A percentile compares a stretch with the other conserved stretches of the same genome.
Conservation (phyloP, 2,113 vertebrate species). For the Phyllopteryx taeniolatus region DNA sequence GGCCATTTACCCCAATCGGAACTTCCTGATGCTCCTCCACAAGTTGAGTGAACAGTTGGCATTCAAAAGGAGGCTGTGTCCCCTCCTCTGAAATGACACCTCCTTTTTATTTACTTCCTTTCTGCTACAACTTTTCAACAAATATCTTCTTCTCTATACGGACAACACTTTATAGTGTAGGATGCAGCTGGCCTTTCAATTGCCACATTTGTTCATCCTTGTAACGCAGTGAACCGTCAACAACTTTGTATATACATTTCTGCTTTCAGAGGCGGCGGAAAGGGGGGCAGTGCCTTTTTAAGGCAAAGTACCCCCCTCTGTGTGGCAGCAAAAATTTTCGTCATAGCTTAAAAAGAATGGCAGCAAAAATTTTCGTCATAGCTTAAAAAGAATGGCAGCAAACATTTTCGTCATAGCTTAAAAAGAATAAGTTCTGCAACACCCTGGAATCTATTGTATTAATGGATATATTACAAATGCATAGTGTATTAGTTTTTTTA, state of each 20-base stretch:
- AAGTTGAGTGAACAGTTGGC: conserved; percentile 73
- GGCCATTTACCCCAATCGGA: conserved; percentile 80
- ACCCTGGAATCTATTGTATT: not conserved
- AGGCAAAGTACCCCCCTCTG: too few species aligned
- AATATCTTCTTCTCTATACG: not conserved
- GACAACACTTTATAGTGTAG: not conserved
- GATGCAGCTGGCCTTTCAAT: not conserved
- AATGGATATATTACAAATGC: not conserved
- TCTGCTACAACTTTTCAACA: not conserved
- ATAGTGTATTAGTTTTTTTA: not conserved
- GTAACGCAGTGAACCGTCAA: not conserved
- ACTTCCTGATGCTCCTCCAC: conserved; percentile 85
- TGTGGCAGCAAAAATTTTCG: too few species aligned
- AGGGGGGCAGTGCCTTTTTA: too few species aligned
- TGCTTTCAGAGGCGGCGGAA: not conserved
- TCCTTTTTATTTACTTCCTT: not conserved
- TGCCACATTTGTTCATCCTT: not conserved
- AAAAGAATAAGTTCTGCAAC: too few species aligned
- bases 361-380: too few species aligned
- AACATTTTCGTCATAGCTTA: too few species aligned
- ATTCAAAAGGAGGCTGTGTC: conserved; percentile 67
- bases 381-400: too few species aligned
- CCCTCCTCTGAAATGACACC: conserved; percentile 63
- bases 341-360: too few species aligned
- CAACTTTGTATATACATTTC: not conserved